Conservation (phyloP, 2,797 vertebrate species). For the Lepilemur septentrionalis region DNA sequence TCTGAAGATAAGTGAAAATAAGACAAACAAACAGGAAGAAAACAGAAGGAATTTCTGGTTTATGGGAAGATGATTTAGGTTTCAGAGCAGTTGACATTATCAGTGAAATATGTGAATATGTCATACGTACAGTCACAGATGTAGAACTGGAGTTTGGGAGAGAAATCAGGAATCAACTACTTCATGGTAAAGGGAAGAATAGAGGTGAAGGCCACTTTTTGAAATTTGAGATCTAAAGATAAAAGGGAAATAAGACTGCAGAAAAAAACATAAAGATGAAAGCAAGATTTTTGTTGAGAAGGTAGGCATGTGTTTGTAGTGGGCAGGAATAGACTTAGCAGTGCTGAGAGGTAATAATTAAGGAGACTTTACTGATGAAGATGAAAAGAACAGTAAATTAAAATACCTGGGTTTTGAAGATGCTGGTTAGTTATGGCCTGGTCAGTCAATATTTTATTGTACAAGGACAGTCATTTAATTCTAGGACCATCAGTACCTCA, state of each 20-base stretch:
- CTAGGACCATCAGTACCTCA: background rate
- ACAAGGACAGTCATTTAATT: background rate
- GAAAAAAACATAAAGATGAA: background rate
- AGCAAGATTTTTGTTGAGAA: background rate
- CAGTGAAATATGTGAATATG: background rate
- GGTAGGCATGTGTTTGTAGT: background rate
- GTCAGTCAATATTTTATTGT: background rate
- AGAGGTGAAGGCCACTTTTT: background rate
- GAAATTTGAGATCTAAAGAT: background rate
- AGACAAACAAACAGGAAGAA: background rate
- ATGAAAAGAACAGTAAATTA: background rate
- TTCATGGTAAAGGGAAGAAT: background rate
- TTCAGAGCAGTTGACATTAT: constrained; percentile 19
- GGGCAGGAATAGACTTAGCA: background rate
- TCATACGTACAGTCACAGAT: background rate
- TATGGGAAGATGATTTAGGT: background rate
- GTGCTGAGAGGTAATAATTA: background rate
- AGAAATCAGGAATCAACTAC: background rate
- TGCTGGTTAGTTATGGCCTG: background rate
- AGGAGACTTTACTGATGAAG: background rate
- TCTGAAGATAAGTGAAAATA: background rate
- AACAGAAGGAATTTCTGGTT: background rate
- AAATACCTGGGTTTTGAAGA: background rate
- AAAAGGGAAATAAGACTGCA: background rate
- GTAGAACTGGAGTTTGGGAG: background rate